These are phyloP conservation scores for Apteryx owenii DNA, from an alignment of 2,113 vertebrate genomes.

Conservation along the genomic window DNA sequence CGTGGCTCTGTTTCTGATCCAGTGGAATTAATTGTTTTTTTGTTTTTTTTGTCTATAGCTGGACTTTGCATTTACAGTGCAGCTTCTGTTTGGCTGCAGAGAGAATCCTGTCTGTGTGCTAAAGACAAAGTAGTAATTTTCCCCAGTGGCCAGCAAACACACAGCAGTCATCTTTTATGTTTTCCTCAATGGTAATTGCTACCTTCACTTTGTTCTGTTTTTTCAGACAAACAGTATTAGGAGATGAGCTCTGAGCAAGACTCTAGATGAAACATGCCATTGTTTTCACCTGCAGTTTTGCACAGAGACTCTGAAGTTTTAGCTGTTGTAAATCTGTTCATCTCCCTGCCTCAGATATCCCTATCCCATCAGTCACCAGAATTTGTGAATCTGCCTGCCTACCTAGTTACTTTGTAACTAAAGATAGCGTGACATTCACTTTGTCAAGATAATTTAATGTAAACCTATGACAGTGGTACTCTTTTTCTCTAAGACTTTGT, in stretches of 20 bases:
- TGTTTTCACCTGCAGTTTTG: conserved; percentile 53
- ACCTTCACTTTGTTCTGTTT: conserved; percentile 21
- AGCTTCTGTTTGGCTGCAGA: conserved; percentile 49
- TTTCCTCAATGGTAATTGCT: conserved; percentile 66
- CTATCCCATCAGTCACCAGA: neutral
- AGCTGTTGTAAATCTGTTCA: neutral
- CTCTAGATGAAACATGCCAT: conserved; percentile 50
- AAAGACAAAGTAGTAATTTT: conserved; percentile 70
- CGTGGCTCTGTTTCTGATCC: conserved; percentile 18
- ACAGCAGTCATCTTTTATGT: conserved; percentile 56
- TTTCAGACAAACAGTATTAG: conserved; percentile 28
- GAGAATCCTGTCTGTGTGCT: conserved; percentile 50
- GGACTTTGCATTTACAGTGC: conserved; percentile 18
- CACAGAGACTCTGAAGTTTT: conserved; percentile 29
- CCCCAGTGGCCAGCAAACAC: neutral
- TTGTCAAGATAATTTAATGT: conserved; percentile 10
- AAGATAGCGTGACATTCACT: neutral
- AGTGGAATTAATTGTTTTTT: neutral
- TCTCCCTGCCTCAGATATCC: neutral
- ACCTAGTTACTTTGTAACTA: neutral
- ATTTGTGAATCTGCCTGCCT: neutral
- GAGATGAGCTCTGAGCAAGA: conserved; percentile 43
- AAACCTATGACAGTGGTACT: neutral
- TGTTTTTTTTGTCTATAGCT: neutral
- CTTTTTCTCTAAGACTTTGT: neutral